Evolutionary conservation across 37 sponge, comb jelly and placozoan genomes (phyloP), one percentile per base, ranked within the genome.

Genomic region (Axinella damicornis): DNA sequence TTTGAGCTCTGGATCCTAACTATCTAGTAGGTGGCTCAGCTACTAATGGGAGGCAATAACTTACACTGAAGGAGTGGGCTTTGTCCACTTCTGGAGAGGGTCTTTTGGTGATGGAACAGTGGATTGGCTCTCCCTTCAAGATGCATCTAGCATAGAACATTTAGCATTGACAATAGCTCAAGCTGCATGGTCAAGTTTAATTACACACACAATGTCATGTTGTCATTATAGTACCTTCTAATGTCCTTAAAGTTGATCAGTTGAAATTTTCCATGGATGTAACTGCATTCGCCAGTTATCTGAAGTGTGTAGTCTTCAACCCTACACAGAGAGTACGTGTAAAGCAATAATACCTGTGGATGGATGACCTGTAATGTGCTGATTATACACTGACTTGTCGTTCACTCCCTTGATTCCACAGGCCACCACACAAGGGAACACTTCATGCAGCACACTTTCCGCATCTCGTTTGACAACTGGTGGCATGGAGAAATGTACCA

Each of bases 201-300:
- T n/a, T n/a, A n/a, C n/a, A n/a, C n/a, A n/a, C n/a, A n/a, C n/a
- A n/a, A n/a, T n/a, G n/a, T n/a, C n/a, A n/a, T n/a, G n/a, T n/a
- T n/a, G n/a, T 46, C 9, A 46, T 46, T 46, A 39, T 6, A 69
- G 33, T 70, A 91, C 91, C 76, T 75, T 65, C 91, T 22, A 46
- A 91, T 85, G 63, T 65, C 65, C 19, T 62, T 52, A 36, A 91
- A 91, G 53, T 80, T 70, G 27, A 91, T 82, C 41, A 91, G 35
- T 64, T 80, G 68, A 9, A 33, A 53, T 30, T 59, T 38, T 22
- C 91, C 91, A 77, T 65, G 34, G 30, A 91, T 59, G 73, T 80
- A 91, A 34, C 80, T 82, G 35, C 70, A 66, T 34, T 86, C 87
- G 27, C 91, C 91, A 71, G 76, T 62, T 15, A 85, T 65, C 53